phyloP scores from a whole-genome alignment of 1,140 invertebrate species.

The Bombus soroeensis region DNA sequence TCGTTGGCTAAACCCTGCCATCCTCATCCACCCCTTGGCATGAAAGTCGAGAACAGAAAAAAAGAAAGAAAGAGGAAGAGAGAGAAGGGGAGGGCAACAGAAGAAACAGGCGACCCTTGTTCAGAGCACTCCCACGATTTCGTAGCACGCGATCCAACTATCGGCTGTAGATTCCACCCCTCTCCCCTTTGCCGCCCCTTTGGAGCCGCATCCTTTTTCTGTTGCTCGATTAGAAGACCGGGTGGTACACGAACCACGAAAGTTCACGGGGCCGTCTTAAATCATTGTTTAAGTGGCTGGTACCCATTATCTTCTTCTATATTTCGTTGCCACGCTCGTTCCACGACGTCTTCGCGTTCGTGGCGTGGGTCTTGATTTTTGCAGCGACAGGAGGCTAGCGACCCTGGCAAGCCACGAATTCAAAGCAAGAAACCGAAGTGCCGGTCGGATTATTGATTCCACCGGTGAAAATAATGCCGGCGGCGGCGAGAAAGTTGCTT shows the following conservation, averaged over 20 bases:
- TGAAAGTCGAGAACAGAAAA: neutral
- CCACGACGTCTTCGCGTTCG: constrained; percentile 49
- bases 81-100: neutral
- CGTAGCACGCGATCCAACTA: constrained; percentile 68
- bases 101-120: constrained; percentile 59
- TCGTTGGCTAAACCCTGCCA: neutral
- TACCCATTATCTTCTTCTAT: constrained; percentile 60
- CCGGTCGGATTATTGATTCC: constrained; percentile 40
- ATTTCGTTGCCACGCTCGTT: constrained; percentile 30
- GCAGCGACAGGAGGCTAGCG: neutral
- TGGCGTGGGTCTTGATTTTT: constrained; percentile 28
- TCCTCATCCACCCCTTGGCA: neutral
- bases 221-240: constrained; percentile 26
- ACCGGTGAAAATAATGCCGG: constrained; percentile 43
- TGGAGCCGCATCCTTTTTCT: constrained; percentile 20
- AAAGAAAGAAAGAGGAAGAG: neutral
- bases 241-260: constrained; percentile 26
- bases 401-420: constrained; percentile 42
- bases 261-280: constrained; percentile 54
- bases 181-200: constrained; percentile 1
- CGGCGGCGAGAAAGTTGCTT: constrained; percentile 40
- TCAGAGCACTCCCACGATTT: constrained; percentile 62
- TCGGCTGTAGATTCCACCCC: constrained; percentile 44
- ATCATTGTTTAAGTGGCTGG: constrained; percentile 67
- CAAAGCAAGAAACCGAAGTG: constrained; percentile 47